phyloP scores from a whole-genome alignment of 2,888 invertebrate genomes.

The Atethmia centrago region DNA sequence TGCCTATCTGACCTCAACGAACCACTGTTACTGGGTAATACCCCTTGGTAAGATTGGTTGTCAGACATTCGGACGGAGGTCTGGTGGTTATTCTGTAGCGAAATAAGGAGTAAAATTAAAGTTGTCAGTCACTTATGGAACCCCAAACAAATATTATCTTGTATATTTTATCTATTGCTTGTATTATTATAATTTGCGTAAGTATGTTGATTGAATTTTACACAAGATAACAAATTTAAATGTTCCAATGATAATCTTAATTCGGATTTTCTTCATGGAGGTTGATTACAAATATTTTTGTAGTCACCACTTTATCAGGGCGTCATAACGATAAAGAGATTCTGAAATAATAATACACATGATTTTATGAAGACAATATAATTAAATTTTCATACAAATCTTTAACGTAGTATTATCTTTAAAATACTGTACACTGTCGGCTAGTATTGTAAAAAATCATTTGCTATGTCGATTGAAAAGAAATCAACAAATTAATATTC shows the following conservation, averaged over 20 bases:
- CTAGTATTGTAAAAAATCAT: slow-evolving; percentile 83
- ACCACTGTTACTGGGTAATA: too few species aligned
- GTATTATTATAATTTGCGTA: slow-evolving; percentile 12
- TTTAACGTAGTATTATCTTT: slow-evolving; percentile 94
- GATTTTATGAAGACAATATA: slow-evolving; percentile 91
- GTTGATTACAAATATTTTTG: slow-evolving; percentile 9
- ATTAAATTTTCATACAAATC: slow-evolving; percentile 95
- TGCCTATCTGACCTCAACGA: too few species aligned
- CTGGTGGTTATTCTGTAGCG: neutral
- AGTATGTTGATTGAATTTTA: slow-evolving; percentile 14
- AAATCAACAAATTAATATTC: slow-evolving; percentile 62
- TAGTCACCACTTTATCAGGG: slow-evolving; percentile 7
- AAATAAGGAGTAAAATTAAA: neutral
- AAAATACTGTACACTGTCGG: slow-evolving; percentile 94
- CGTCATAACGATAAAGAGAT: slow-evolving; percentile 35
- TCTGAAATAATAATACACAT: slow-evolving; percentile 77
- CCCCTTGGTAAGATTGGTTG: too few species aligned
- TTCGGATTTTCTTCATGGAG: slow-evolving; percentile 32
- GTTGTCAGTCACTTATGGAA: slow-evolving; percentile 1
- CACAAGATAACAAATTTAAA: slow-evolving; percentile 32
- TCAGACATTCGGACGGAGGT: neutral
- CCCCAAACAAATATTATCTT: slow-evolving; percentile 15
- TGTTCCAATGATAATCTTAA: slow-evolving; percentile 33
- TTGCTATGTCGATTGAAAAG: slow-evolving; percentile 71
- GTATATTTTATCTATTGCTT: slow-evolving; percentile 32